Percentiles rank a stretch among this genome's conserved stretches.
Conservation (phyloP, 2,888 invertebrate species). For the Oscheius sp. region DNA sequence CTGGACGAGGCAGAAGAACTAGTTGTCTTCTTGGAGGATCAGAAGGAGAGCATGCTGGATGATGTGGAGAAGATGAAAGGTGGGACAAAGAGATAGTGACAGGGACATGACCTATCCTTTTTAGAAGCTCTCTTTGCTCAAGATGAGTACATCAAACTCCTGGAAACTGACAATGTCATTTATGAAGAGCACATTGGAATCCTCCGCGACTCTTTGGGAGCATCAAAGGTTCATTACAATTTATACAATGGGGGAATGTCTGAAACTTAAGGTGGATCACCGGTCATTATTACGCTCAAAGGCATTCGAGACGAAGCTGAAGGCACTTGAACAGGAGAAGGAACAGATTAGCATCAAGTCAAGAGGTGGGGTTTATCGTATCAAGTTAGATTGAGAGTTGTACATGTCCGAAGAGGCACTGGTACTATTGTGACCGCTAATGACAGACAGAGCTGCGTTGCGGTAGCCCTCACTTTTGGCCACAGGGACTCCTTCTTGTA, state of each 20-base stretch:
- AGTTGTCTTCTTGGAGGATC: constrained; percentile 57
- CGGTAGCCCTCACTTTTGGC: constrained; percentile 25
- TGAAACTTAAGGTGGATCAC: constrained; percentile 58
- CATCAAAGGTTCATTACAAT: constrained; percentile 53
- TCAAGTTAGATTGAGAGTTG: constrained; percentile 20
- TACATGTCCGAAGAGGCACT: constrained; percentile 5
- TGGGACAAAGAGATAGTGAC: constrained; percentile 14
- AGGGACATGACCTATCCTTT: constrained; percentile 14
- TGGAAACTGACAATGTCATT: constrained; percentile 70
- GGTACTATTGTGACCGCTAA: not conserved
- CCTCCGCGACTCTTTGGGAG: constrained; percentile 68
- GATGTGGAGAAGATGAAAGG: constrained; percentile 68
- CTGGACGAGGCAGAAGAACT: constrained; percentile 53
- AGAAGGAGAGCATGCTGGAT: constrained; percentile 60
- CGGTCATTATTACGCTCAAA: constrained; percentile 70
- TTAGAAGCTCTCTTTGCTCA: constrained; percentile 68
- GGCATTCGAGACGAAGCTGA: constrained; percentile 70
- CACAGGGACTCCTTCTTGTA: constrained; percentile 8
- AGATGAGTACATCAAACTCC: constrained; percentile 65
- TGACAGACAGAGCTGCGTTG: constrained; percentile 28
- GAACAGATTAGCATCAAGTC: constrained; percentile 63
- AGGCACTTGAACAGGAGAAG: constrained; percentile 69
- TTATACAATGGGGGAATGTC: not conserved
- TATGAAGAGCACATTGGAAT: constrained; percentile 71
- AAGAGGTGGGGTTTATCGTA: constrained; percentile 53